Evolutionary conservation across 2,113 vertebrate genomes (phyloP), one percentile per base, ranked within the genome.

Genomic region (Ochotona princeps): DNA sequence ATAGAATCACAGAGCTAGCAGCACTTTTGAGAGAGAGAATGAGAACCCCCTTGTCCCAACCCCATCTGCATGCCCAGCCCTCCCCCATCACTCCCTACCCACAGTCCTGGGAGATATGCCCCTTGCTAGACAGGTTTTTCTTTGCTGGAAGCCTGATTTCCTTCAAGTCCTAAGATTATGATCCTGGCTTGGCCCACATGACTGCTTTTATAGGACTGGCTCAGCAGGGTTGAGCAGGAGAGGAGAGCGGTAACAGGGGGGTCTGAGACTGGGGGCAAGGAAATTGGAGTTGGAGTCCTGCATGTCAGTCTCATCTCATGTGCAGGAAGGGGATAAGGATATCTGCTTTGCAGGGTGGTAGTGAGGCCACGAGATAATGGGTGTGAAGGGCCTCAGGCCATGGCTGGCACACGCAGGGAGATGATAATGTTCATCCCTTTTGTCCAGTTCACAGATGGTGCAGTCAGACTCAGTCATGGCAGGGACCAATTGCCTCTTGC

Each of bases 371-470:
- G 66, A 94, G 93, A 95, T 84, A 92, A 92, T 79, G 83, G 81
- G 73, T 89, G 49, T 6, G 51, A 95, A 94, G 70, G 60, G 85
- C 88, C 88, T 80, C 65, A 54, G 95, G 61, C 84, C 10, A 0
- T 82, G 89, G 65, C 87, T 95, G 85, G 84, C 81, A 57, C 78
- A 28, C 32, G n/a, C 82, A 89, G 3, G 51, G 75, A 65, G 35
- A 63, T 91, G 92, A 90, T 85, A 87, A 85, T 85, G 35, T 75
- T 76, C 60, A 26, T 74, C 15, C 83, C 73, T 67, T 96, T 95
- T 93, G 90, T 95, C 82, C 84, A 92, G 78, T 83, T 93, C 84
- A 66, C 81, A 94, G 95, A 95, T 90, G 87, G 47, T n/a, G 17
- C 70, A 78, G 65, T 47, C 81, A 92, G 57, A 57, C 65, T 90